phyloP scores from a whole-genome alignment of 2,113 vertebrate species.

The Macaca nemestrina region DNA sequence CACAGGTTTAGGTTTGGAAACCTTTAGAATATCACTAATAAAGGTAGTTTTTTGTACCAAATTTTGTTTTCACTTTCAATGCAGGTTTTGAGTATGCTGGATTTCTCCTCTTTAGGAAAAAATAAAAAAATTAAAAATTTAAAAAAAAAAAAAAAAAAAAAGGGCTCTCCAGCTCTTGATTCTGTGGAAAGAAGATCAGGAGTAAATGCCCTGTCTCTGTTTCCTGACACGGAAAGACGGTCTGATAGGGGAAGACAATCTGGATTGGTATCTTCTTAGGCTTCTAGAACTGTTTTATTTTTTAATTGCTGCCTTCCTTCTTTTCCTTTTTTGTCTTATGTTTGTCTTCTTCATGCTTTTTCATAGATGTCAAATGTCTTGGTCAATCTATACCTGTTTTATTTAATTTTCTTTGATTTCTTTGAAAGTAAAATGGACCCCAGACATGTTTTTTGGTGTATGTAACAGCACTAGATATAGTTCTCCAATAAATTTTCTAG shows the following conservation, averaged over 20 bases:
- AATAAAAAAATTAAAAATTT: too few relatives aligned
- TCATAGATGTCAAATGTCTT: constrained; percentile 92
- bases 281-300: constrained; percentile 87
- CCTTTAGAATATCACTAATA: constrained; percentile 88
- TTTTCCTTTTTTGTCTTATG: constrained; percentile 91
- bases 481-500: constrained; percentile 94
- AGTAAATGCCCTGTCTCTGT: constrained; percentile 90
- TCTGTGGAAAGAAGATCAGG: constrained; percentile 87
- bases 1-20: constrained; percentile 87
- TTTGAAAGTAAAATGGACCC: constrained; percentile 93
- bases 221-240: constrained; percentile 86
- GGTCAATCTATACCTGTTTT: constrained; percentile 90
- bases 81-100: constrained; percentile 87
- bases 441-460: constrained; percentile 92
- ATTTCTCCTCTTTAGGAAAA: constrained; percentile 80
- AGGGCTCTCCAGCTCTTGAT: constrained; percentile 83
- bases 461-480: constrained; percentile 92
- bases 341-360: constrained; percentile 91
- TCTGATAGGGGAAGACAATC: constrained; percentile 89
- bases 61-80: constrained; percentile 84
- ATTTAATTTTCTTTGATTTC: constrained; percentile 96
- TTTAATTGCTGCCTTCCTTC: constrained; percentile 87
- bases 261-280: constrained; percentile 90
- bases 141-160: too few relatives aligned
- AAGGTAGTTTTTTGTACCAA: constrained; percentile 88